These are phyloP conservation scores for Sepioteuthis lessoniana DNA, from an alignment of 2,888 invertebrate genomes.

Conservation along the genomic window DNA sequence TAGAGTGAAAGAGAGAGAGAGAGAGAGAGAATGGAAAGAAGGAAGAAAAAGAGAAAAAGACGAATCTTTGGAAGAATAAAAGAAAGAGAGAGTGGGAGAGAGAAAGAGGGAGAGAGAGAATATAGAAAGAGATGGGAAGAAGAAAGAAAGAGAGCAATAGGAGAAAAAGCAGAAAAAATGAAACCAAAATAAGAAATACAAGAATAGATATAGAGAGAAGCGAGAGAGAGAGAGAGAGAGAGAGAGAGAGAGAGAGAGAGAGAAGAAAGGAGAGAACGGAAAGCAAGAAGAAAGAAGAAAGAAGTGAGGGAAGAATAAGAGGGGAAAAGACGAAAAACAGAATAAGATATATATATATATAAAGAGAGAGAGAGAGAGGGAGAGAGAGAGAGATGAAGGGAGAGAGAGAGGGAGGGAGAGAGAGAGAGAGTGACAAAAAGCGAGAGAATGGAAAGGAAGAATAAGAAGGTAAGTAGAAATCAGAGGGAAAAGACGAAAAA, in stretches of 20 bases:
- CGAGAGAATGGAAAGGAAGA: too few species aligned
- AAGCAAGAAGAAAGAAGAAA: neutral
- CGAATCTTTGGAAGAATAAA: too few species aligned
- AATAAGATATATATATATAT: neutral
- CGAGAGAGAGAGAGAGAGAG: neutral
- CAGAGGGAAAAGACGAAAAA: neutral
- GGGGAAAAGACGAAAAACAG: neutral
- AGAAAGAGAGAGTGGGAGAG: neutral
- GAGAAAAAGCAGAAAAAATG: neutral
- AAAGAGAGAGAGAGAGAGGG: too few species aligned
- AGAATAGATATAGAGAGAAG: neutral
- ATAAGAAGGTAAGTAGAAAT: accelerated
- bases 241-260: neutral
- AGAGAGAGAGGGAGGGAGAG: neutral
- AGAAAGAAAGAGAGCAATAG: neutral
- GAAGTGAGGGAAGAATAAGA: too few species aligned
- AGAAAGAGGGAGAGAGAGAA: neutral
- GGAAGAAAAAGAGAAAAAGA: neutral
- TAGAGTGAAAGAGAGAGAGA: neutral
- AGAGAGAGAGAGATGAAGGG: neutral
- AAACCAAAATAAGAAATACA: neutral
- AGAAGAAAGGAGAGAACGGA: neutral
- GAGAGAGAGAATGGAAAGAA: neutral
- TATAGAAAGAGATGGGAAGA: neutral
- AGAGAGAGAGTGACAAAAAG: neutral